A percentile compares a stretch with the other conserved stretches of the same genome.
phyloP scores from a whole-genome alignment of 2,888 invertebrate genomes.

The Acronicta leporina region DNA sequence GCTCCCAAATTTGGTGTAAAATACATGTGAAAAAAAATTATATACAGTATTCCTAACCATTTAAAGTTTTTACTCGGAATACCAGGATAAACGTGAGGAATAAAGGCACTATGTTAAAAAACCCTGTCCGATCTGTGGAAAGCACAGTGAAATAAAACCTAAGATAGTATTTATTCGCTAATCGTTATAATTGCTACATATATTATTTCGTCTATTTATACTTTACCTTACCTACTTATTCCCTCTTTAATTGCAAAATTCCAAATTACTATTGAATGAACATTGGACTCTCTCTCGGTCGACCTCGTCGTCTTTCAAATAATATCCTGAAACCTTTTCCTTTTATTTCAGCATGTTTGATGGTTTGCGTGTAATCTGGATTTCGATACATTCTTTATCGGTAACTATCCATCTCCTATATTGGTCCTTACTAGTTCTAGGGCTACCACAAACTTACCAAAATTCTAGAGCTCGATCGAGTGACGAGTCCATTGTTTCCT shows the following conservation, averaged over 20 bases:
- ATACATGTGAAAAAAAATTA: too few species aligned
- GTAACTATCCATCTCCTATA: constrained; percentile 78
- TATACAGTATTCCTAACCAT: too few species aligned
- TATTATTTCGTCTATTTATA: not conserved
- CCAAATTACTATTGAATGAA: constrained; percentile 70
- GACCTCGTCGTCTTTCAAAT: constrained; percentile 47
- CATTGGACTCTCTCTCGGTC: constrained; percentile 83
- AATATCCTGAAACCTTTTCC: constrained; percentile 64
- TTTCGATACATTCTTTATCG: constrained; percentile 75
- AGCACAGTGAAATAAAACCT: too few species aligned
- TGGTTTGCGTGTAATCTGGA: constrained; percentile 89
- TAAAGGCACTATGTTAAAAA: too few species aligned
- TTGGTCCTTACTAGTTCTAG: constrained; percentile 59
- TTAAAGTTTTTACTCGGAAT: too few species aligned
- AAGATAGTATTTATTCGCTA: too few species aligned
- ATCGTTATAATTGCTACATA: not conserved
- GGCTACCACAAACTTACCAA: constrained; percentile 81
- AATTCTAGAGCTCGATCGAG: constrained; percentile 70
- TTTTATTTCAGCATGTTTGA: constrained; percentile 87
- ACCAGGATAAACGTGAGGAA: too few species aligned
- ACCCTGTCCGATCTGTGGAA: too few species aligned
- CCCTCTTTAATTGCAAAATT: constrained; percentile 60
- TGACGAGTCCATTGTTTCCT: constrained; percentile 78
- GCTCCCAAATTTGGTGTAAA: too few species aligned
- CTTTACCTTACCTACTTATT: not conserved